Base-by-base conservation (phyloP, 2,888 invertebrate species). In the Thysanoteuthis rhombus region DNA sequence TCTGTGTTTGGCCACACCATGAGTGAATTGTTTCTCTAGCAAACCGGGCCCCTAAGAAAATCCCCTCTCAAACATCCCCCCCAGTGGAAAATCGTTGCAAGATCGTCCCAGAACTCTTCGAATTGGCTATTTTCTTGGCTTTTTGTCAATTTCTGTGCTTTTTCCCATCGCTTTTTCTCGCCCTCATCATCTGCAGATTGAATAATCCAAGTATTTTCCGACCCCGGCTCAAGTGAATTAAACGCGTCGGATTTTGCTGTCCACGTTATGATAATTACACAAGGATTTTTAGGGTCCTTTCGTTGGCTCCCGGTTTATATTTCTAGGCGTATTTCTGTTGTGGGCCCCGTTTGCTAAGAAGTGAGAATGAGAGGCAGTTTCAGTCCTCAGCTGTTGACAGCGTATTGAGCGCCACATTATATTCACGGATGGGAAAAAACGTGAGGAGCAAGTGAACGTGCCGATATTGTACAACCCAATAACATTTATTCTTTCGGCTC, bases 401-500 rank as follows among this genome's bases (percentile, higher is more conserved):
- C 45, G 92, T 45, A 42, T 40, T 92, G 32, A n/a, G 92, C 16
- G 32, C 12, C 28, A 40, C 42, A 92, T 45, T 92, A 40, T 39
- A 42, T 92, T 92, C 92, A 90, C 90, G 39, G 92, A 42, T 40
- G 92, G 92, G n/a, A 75, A 75, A 75, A 92, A 28, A 42, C n/a
- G 92, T 6, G 92, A 45, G 42, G 32, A 92, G 28, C 42, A 45
- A 92, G n/a, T 92, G 42, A 92, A 42, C 32, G 92, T 92, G 92
- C 92, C 92, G 42, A 92, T 92, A 92, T 45, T 42, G 28, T 92
- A 45, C 92, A 92, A 40, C 36, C 42, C 39, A 92, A 92, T 92
- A 92, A 92, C 92, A 92, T 42, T 45, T n/a, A 92, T 40, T 40
- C 42, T 92, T 40, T 45, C 92, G 16, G n/a, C n/a, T 92, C 42